Base-by-base conservation (phyloP, 2,797 vertebrate genomes). In the Acipenser oxyrinchus region DNA sequence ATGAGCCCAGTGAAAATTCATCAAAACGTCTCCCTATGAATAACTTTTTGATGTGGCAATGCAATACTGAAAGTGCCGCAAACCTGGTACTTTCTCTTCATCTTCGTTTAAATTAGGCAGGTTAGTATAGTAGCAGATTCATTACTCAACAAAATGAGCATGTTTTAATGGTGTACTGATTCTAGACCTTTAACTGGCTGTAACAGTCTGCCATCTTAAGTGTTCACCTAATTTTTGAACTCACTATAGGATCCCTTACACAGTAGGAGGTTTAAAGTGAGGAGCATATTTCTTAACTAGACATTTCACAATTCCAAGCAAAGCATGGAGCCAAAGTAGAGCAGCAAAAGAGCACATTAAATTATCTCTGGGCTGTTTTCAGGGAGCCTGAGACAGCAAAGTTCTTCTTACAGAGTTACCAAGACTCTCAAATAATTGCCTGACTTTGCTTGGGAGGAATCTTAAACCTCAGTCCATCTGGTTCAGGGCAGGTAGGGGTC, bases 41-140 rank as follows among this genome's bases (percentile, higher is more conserved):
- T 59, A 15, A 9, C 58, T 57, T 63, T 59, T 62, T 50, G 55
- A 64, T 13, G n/a, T 67, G 60, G 13, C 23, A 69, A 62, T 62
- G 61, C 10, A 23, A 51, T 12, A 48, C 65, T 53, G 63, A 23
- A 63, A 62, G 55, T 74, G 53, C 60, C 66, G 11, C 55, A 52
- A 64, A 67, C 37, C 71, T 68, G 69, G 68, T 66, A 68, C 15
- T 11, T 58, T 11, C 12, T n/a, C 12, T 58, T 13, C 12, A 11
- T n/a, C 12, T 58, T 58, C 55, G 3, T 58, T 58, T 1, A 58
- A 11, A 58, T 58, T 58, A 58, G 12, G 15, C 55, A 58, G 10
- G 12, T 11, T 13, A 58, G 55, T 11, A 58, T n/a, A 58, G 37
- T 37, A 37, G 4, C 37, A 37, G 37, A 37, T 37, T 37, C 37